Conservation (phyloP, 2,888 invertebrate species). For the Pinctada fucata region DNA sequence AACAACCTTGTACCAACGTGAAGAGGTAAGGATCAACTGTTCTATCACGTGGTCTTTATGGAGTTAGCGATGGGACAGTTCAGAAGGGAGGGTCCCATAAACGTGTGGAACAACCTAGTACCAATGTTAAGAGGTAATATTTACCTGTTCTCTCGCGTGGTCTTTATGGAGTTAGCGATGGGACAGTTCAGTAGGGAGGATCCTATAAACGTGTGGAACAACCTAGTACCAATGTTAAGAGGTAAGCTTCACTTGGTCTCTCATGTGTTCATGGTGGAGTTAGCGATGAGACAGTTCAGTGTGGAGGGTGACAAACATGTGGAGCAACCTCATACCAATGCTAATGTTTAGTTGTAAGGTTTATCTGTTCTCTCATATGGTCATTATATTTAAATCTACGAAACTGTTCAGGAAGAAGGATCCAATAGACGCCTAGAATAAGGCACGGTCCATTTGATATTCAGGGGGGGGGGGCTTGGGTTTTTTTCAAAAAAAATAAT, state of each 20-base stretch:
- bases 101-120: slow-evolving; percentile 90
- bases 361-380: no score
- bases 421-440: slow-evolving; percentile 93
- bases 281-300: slow-evolving; percentile 94
- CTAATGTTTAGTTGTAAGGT: slow-evolving; percentile 83
- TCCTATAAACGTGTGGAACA: slow-evolving; percentile 92
- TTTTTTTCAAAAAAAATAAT: no score
- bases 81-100: slow-evolving; percentile 93
- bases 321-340: slow-evolving; percentile 88
- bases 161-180: slow-evolving; percentile 95
- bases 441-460: no score
- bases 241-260: slow-evolving; percentile 81
- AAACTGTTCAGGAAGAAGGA: slow-evolving; percentile 95
- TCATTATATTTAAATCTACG: slow-evolving; percentile 93
- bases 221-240: slow-evolving; percentile 89
- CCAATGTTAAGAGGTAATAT: slow-evolving; percentile 88
- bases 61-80: slow-evolving; percentile 95
- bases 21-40: no score
- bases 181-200: slow-evolving; percentile 95
- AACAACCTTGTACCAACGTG: slow-evolving; percentile 88
- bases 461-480: no score
- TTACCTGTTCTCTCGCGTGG: slow-evolving; percentile 84
- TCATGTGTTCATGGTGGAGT: slow-evolving; percentile 86
- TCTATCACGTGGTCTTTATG: slow-evolving; percentile 95
- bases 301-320: slow-evolving; percentile 94